Percentiles rank a stretch among this genome's conserved stretches.
These are phyloP conservation scores for Drosophila burlai DNA, from an alignment of 1,140 invertebrate species.

Conservation along the genomic window DNA sequence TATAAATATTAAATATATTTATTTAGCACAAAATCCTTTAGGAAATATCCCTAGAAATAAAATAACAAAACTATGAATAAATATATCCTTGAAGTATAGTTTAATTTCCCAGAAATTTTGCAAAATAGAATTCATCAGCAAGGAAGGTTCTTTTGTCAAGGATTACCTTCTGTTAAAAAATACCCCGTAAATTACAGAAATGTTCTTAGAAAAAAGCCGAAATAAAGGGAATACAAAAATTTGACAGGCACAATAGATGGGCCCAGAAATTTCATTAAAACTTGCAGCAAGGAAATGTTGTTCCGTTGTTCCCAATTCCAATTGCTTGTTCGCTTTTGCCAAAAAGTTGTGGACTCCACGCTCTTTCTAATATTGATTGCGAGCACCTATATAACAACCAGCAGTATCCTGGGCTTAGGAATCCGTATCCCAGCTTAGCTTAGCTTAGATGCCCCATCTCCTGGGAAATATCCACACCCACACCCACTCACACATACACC, in stretches of 20 bases:
- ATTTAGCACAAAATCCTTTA: too few relatives aligned
- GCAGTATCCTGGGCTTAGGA: background rate
- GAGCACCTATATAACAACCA: slow-evolving; percentile 25
- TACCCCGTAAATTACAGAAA: background rate
- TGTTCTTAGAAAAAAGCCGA: background rate
- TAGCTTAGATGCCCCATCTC: slow-evolving; percentile 30
- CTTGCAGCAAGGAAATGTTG: slow-evolving; percentile 50
- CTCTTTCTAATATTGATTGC: slow-evolving; percentile 30
- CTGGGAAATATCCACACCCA: slow-evolving; percentile 9
- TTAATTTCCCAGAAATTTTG: too few relatives aligned
- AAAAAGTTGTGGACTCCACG: slow-evolving; percentile 21
- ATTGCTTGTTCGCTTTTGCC: slow-evolving; percentile 19
- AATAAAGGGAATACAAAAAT: slow-evolving; percentile 8
- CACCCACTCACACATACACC: background rate
- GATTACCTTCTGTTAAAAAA: too few relatives aligned
- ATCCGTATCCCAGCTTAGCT: slow-evolving; percentile 14
- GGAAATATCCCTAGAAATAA: background rate
- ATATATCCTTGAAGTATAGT: too few relatives aligned
- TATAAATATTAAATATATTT: too few relatives aligned
- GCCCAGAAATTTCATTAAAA: slow-evolving; percentile 60
- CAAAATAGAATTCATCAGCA: background rate
- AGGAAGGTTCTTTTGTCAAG: background rate
- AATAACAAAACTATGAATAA: too few relatives aligned
- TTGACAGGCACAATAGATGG: slow-evolving; percentile 18
- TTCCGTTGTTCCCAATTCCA: slow-evolving; percentile 33